These are phyloP conservation scores for Drosophila equinoxialis DNA, from an alignment of 1,140 invertebrate species.

Conservation along the genomic window DNA sequence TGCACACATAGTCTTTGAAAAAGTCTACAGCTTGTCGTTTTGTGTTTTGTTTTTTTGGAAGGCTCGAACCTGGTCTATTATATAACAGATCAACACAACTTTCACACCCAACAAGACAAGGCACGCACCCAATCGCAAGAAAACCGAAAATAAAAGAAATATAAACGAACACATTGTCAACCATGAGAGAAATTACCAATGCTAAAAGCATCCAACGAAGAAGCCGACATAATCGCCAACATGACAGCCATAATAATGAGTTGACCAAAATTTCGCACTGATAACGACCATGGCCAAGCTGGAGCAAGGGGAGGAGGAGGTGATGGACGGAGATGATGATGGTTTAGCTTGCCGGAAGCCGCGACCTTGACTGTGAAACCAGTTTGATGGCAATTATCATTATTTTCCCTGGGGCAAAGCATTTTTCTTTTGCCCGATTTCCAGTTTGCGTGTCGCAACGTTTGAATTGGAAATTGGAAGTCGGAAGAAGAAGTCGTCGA, in stretches of 20 bases:
- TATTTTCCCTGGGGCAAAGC: conserved; percentile 62
- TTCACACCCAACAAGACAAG: conserved; percentile 68
- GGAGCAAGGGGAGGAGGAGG: conserved; percentile 12
- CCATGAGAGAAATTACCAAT: conserved; percentile 69
- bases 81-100: conserved; percentile 80
- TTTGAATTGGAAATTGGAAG: conserved; percentile 20
- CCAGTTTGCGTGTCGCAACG: conserved; percentile 40
- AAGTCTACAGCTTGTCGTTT: conserved; percentile 23
- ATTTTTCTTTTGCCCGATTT: conserved; percentile 59
- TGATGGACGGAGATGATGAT: conserved; percentile 11
- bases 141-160: conserved; percentile 46
- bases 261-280: conserved; percentile 44
- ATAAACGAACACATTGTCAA: conserved; percentile 24
- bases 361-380: conserved; percentile 79
- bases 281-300: conserved; percentile 30
- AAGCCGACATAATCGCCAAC: conserved; percentile 63
- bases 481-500: background rate
- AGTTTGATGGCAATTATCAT: conserved; percentile 62
- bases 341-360: conserved; percentile 53
- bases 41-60: conserved; percentile 29
- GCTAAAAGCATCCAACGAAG: conserved; percentile 55
- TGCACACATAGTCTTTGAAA: conserved; percentile 57
- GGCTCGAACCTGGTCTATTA: conserved; percentile 40
- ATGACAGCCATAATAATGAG: conserved; percentile 31
- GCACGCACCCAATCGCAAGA: conserved; percentile 59